Evolutionary conservation across 2,797 vertebrate species (phyloP).

Genomic region (Pampus argenteus): DNA sequence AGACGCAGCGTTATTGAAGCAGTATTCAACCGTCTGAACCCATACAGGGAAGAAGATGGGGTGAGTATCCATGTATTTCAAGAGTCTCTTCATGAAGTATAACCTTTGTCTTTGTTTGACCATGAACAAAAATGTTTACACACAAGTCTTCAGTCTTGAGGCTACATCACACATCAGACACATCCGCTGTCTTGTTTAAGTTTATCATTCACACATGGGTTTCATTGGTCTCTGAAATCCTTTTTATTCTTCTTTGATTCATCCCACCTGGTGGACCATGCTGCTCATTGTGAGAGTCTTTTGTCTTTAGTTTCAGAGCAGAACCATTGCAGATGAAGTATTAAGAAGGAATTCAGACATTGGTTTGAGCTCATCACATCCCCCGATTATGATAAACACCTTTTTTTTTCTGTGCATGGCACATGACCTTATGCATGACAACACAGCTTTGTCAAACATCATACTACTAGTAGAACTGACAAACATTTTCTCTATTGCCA

Average conservation of each 20-base stretch:
- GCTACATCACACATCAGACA: neutral
- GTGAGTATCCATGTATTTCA: constrained; percentile 85
- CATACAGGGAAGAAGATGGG: constrained; percentile 96
- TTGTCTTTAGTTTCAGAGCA: constrained; percentile 5
- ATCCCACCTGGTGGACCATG: constrained; percentile 11
- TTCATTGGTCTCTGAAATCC: constrained; percentile 11
- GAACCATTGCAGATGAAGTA: constrained; percentile 7
- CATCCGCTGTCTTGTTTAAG: neutral
- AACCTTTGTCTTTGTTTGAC: neutral
- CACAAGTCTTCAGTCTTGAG: neutral
- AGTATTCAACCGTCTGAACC: constrained; percentile 97
- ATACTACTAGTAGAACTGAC: constrained; percentile 12
- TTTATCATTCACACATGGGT: neutral
- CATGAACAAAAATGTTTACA: constrained; percentile 1
- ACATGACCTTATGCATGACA: constrained; percentile 39
- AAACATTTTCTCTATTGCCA: constrained; percentile 9
- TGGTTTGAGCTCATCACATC: constrained; percentile 2
- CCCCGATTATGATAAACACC: constrained; percentile 14
- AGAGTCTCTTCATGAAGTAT: neutral
- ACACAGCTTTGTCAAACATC: constrained; percentile 25
- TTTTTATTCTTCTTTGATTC: neutral
- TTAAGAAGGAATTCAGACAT: constrained; percentile 38
- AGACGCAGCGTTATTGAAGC: constrained; percentile 98
- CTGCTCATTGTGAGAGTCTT: neutral
- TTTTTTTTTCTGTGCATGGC: constrained; percentile 13